Base-by-base conservation (phyloP, 2,797 vertebrate genomes). In the Pachyuromys duprasi region DNA sequence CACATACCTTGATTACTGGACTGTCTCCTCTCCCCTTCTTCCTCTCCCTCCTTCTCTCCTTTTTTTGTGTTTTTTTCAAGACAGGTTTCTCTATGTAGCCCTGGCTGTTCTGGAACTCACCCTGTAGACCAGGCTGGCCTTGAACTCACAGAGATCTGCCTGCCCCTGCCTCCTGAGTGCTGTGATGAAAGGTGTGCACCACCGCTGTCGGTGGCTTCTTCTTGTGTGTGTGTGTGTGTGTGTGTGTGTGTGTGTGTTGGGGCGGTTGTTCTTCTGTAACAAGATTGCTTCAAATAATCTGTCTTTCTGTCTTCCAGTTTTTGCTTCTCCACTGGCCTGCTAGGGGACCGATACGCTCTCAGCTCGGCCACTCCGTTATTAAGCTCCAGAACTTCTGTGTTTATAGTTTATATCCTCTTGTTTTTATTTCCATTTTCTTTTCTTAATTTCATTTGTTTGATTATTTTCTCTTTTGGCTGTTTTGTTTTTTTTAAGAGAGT, bases 381-480 rank as follows among this genome's bases (percentile, higher is more conserved):
- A 63, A 91, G 15, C 28, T 89, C 57, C 42, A 84, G 67, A 72
- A 87, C 78, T 49, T 89, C 39, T 63, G 31, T 67, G 79, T 90
- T 93, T n/a, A 20, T 24, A 67, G 76, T 86, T 95, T 80, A 28
- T 53, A 4, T 70, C 53, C 91, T 15, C 78, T 80, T 62, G 60
- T 80, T 86, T 18, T 42, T 80, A 70, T 65, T 95, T 65, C 94
- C 8, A 87, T 76, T 91, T 84, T 76, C 49, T 72, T 84, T 94
- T 82, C 14, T 28, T 80, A 60, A 83, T 87, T 91, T 89, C 22
- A 69, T 53, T 83, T 93, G n/a, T 49, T 45, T 91, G 3, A 49
- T 39, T 55, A n/a, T 70, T 28, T 87, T 33, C 62, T 94, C 74
- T 89, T 36, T 55, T 17, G 3, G 3, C 45, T 15, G 4, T 67